Base-by-base conservation (phyloP, 2,888 invertebrate species). In the Thymelicus acteon region DNA sequence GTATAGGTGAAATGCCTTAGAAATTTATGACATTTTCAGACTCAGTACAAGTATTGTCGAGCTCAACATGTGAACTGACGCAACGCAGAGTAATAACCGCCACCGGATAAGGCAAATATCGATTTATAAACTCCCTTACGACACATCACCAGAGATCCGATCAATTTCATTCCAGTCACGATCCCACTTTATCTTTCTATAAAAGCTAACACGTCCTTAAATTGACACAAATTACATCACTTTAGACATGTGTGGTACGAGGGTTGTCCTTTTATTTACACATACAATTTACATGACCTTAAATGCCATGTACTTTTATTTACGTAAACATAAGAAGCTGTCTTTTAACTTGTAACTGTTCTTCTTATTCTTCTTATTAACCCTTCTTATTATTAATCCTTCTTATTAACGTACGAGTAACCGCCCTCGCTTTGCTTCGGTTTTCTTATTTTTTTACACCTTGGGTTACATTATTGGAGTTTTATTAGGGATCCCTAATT, bases 161-260 rank as follows among this genome's bases (percentile, higher is more conserved):
- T 78, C 77, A 74, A 76, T 78, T 76, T 74, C 75, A 72, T 75
- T 75, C 75, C 64, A 77, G 77, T 79, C 78, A 77, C 79, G 79
- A 77, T 72, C 71, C 61, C 73, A 72, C 72, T 78, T 74, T 76
- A 76, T 74, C 74, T 75, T 75, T 61, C 74, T 73, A 72, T 75
- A 78, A 75, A 74, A 74, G 72, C 75, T 78, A 75, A 77, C 76
- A 74, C 73, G 75, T 71, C 72, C 67, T 74, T 75, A 73, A 75
- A 76, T 75, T 73, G 77, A 78, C 75, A 71, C 69, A 71, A 72
- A 75, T 75, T 72, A 73, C 72, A 72, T 74, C 69, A 75, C 70
- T 72, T 48, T 52, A 68, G 60, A 67, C 24, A 54, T 54, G 24
- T 24, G 54, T 54, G 72, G 72, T 68, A 63, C 40, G 44, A 44